Percentiles rank a stretch among this genome's conserved stretches.
Conservation (phyloP, 2,113 vertebrate genomes). For the Camelus dromedarius region DNA sequence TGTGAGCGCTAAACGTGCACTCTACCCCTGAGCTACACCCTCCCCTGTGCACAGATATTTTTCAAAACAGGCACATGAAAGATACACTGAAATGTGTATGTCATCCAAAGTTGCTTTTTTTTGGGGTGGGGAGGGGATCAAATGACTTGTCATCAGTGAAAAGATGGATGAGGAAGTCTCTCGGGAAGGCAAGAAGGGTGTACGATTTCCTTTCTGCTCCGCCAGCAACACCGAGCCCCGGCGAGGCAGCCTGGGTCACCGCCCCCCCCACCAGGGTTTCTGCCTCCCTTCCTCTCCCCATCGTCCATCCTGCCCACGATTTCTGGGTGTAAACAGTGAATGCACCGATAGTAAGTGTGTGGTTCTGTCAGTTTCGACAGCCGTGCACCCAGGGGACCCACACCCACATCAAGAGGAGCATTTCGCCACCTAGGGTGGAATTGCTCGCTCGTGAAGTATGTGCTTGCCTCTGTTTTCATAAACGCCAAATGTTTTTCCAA, state of each 20-base stretch:
- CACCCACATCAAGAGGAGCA: neutral
- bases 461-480: no score
- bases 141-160: no score
- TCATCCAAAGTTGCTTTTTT: neutral
- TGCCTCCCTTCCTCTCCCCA: no score
- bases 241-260: neutral
- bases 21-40: no score
- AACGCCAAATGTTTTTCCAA: neutral
- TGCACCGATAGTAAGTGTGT: no score
- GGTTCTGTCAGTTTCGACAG: neutral
- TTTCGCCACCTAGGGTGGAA: neutral
- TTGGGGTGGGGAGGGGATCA: no score
- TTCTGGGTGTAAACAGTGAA: no score
- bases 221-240: accelerated
- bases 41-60: neutral
- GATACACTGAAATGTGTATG: accelerated
- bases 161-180: neutral
- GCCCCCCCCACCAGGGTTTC: accelerated
- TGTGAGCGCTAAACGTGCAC: no score
- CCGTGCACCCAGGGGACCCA: neutral
- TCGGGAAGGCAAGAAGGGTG: accelerated
- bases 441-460: neutral
- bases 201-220: accelerated
- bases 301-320: neutral
- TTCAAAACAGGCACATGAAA: neutral